Base-by-base conservation (phyloP, 2,797 vertebrate genomes). In the Acrossocheilus wenchowensis region DNA sequence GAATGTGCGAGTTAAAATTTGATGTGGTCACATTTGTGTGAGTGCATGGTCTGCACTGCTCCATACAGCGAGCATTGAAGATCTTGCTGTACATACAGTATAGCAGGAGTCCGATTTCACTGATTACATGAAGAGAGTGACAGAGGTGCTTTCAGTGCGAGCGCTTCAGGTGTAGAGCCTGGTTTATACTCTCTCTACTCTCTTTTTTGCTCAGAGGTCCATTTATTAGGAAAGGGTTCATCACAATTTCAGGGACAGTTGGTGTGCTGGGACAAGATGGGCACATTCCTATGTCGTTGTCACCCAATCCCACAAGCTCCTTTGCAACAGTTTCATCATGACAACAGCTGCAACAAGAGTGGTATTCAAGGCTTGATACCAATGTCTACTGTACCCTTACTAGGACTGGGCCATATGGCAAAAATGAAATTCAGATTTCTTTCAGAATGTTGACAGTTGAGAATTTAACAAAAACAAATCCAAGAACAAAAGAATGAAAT, bases 151-250 rank as follows among this genome's bases (percentile, higher is more conserved):
- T 30, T 30, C 30, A 30, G 30, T 30, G 30, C 30, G 30, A 30
- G 30, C 2, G 30, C 30, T 30, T 30, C 30, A 30, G 30, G 30
- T 30, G 30, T 30, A 1, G 30, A 30, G 30, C 30, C 30, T 30
- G 30, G 30, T 30, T 30, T 30, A 30, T 30, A 30, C 30, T 30
- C 30, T 1, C 30, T 26, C 26, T 26, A 26, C 26, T 26, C 26
- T 26, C 26, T 84, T 74, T 69, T 81, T 50, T 68, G 82, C 88
- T 83, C 90, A 48, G n/a, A 45, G 87, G 87, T 87, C 80, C 81
- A 73, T 87, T 85, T 86, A 84, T 82, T 90, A 87, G 88, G 89
- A 91, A 92, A 73, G 89, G 90, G 85, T 92, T 94, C 93, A 93
- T 93, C 88, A 84, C 91, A 91, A 92, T 91, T 92, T 93, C 86